Conservation (phyloP, 2,888 invertebrate species). For the Vannuccia rotundouncinata region DNA sequence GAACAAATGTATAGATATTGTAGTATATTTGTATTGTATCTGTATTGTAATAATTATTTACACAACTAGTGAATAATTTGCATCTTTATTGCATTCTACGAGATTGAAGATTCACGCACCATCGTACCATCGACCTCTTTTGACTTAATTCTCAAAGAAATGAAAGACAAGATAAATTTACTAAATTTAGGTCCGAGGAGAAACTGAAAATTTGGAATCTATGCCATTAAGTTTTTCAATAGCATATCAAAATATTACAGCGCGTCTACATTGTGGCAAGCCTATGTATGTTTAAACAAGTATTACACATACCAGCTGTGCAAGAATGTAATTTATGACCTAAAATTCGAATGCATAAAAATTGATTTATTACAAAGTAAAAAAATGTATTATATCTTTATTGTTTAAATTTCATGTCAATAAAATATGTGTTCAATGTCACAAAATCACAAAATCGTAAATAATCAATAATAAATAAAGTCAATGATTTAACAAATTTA, state of each 20-base stretch:
- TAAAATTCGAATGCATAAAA: slow-evolving; percentile 19
- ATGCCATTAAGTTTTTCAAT: not conserved
- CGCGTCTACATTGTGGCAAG: not conserved
- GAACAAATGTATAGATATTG: too few species aligned
- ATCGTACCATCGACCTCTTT: slow-evolving; percentile 5
- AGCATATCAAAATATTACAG: not conserved
- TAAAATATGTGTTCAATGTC: too few species aligned
- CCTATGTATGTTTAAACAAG: not conserved
- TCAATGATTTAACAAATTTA: too few species aligned
- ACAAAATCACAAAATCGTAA: too few species aligned
- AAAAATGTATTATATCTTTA: too few species aligned
- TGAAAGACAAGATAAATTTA: slow-evolving; percentile 9
- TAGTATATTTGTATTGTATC: too few species aligned
- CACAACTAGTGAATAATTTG: not conserved
- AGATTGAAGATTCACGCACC: not conserved
- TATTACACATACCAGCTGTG: not conserved
- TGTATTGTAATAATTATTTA: not conserved
- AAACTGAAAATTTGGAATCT: slow-evolving; percentile 24
- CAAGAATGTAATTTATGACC: slow-evolving; percentile 12
- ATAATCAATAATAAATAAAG: too few species aligned
- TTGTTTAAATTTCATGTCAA: too few species aligned
- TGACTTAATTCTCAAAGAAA: slow-evolving; percentile 6
- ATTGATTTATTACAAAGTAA: not conserved
- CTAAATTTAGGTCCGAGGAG: not conserved
- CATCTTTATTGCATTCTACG: not conserved